Evolutionary conservation across 30 jellyfish, hydroid and myxozoan genomes (phyloP).

Genomic region (Chironex yamaguchii): DNA sequence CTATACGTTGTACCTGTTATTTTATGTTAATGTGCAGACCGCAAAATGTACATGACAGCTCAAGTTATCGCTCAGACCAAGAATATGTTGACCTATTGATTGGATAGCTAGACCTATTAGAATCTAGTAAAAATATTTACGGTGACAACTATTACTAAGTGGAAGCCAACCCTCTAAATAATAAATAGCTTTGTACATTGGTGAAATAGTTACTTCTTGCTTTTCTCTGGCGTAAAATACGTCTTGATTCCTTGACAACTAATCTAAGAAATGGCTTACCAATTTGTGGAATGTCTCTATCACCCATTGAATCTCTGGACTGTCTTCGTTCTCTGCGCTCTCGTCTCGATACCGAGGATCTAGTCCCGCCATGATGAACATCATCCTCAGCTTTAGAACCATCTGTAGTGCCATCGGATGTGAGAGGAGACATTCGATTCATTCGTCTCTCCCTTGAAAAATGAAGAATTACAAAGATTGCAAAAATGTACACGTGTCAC

Average conservation of each 20-base stretch:
- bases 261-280: neutral
- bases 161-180: neutral
- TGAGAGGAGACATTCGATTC: neutral
- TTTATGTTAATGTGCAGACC: no score
- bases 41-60: no score
- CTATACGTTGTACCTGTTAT: no score
- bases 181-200: neutral
- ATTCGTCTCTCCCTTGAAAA: neutral
- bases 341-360: neutral
- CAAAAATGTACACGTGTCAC: no score
- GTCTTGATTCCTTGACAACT: no score
- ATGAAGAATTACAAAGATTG: neutral
- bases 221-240: no score
- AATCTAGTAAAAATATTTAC: no score
- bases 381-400: neutral
- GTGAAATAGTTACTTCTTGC: neutral
- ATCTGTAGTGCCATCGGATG: neutral
- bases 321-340: neutral
- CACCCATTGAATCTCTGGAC: neutral
- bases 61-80: no score
- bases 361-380: neutral
- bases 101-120: no score
- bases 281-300: neutral
- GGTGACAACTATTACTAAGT: neutral
- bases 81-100: no score